Evolutionary conservation across 2,113 vertebrate genomes (phyloP).

Genomic region (Phalacrocorax pelagicus): DNA sequence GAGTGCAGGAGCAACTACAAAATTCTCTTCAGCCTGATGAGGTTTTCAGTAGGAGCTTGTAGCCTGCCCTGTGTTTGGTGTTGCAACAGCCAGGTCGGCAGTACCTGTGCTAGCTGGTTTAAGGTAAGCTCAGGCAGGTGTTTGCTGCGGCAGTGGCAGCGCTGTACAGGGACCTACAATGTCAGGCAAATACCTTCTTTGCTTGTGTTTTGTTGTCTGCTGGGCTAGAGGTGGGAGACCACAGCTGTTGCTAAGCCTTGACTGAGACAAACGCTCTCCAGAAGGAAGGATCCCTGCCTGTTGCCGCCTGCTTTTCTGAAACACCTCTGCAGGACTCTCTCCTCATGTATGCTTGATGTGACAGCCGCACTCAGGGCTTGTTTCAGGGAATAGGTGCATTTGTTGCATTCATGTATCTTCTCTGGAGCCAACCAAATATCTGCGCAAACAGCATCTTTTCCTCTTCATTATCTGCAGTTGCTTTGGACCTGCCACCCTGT

Average conservation of each 20-base stretch:
- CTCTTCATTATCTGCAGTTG: background rate
- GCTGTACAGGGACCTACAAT: background rate
- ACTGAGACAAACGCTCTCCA: background rate
- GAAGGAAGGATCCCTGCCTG: background rate
- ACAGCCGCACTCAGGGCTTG: rapidly evolving
- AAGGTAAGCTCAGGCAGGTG: background rate
- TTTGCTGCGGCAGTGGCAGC: background rate
- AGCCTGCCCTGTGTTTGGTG: background rate
- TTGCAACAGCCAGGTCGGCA: background rate
- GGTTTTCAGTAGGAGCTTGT: background rate
- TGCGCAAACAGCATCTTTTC: background rate
- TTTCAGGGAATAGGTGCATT: background rate
- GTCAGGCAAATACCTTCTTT: background rate
- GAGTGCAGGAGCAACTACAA: rapidly evolving
- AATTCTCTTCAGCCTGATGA: background rate
- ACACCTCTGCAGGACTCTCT: background rate
- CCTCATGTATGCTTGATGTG: rapidly evolving
- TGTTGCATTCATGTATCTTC: background rate
- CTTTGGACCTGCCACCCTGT: background rate
- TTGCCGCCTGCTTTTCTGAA: background rate
- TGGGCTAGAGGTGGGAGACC: background rate
- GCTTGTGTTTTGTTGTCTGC: background rate
- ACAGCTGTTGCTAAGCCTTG: background rate
- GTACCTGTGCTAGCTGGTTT: background rate
- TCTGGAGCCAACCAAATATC: background rate